phyloP scores from a whole-genome alignment of 2,113 vertebrate genomes.

The Lynx canadensis region DNA sequence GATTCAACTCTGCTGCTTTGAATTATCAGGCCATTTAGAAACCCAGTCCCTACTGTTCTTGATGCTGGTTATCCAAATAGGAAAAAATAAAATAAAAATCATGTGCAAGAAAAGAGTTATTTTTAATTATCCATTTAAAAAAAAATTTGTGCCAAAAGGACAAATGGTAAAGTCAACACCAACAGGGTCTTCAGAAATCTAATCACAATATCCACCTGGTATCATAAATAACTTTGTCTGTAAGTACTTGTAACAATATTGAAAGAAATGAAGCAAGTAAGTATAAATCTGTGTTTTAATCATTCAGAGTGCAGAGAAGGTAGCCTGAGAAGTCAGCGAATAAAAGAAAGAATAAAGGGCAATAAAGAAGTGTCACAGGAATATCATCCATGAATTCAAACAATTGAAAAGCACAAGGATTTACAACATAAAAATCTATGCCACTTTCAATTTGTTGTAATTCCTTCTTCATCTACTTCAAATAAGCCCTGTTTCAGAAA shows the following conservation, averaged over 20 bases:
- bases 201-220: slow-evolving; percentile 1
- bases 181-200: slow-evolving; percentile 1
- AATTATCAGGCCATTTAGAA: slow-evolving; percentile 54
- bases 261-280: neutral
- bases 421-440: slow-evolving; percentile 67
- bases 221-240: slow-evolving; percentile 9
- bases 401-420: slow-evolving; percentile 45
- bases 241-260: neutral
- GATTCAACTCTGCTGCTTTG: slow-evolving; percentile 3
- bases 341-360: neutral
- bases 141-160: slow-evolving; percentile 19
- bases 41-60: neutral
- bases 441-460: slow-evolving; percentile 70
- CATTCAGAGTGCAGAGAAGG: neutral
- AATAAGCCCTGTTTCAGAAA: slow-evolving; percentile 72
- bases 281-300: neutral
- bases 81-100: neutral
- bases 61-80: neutral
- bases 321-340: slow-evolving; percentile 1
- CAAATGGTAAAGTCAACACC: slow-evolving; percentile 37
- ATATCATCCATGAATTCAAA: neutral
- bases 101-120: neutral
- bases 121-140: neutral
- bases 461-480: slow-evolving; percentile 73
- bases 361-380: slow-evolving; percentile 42